Evolutionary conservation across 1,140 invertebrate species (phyloP), one percentile per base, ranked within the genome.

Genomic region (Tetragonula clypearis): DNA sequence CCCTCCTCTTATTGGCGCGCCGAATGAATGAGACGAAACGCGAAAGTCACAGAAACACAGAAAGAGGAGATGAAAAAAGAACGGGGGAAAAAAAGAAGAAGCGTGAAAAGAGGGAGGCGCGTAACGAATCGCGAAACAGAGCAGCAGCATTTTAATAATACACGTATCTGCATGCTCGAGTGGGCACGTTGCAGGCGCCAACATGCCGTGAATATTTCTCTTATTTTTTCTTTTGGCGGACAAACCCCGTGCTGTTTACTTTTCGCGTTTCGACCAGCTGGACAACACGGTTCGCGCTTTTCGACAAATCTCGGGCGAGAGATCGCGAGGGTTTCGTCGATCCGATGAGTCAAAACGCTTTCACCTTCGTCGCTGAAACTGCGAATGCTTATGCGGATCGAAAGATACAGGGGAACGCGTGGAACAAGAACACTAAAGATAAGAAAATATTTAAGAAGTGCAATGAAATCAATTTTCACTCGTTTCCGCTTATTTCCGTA

Each of bases 131-230:
- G 41, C 60, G 77, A 88, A 88, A 78, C 82, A 30, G 55, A 66
- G 35, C 68, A 62, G 62, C 79, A 73, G 35, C 85, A 85, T 76
- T 88, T 88, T 76, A 89, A 86, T 88, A 89, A 89, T 71, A 89
- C 87, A 79, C 87, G 79, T 89, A 85, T 78, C 58, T 79, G 79
- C 75, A 71, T 85, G 68, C 56, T 58, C 68, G 60, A 58, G 79
- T 86, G 79, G 66, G 86, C 79, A 89, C 76, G 84, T 72, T 79
- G 65, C 87, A 89, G 88, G 41, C 84, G 75, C 60, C 71, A 72
- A 76, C 66, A 69, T 35, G 77, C 78, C 66, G 26, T 68, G 87
- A 82, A 86, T 86, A 86, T 79, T 88, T 82, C 35, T 86, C 75
- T 89, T 82, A 71, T 82, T 3, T 4, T 89, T 85, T n/a, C 49